Percentiles rank a stretch among this genome's conserved stretches.
Evolutionary conservation across 2,113 vertebrate genomes (phyloP).

Genomic region (Hystrix cristata): DNA sequence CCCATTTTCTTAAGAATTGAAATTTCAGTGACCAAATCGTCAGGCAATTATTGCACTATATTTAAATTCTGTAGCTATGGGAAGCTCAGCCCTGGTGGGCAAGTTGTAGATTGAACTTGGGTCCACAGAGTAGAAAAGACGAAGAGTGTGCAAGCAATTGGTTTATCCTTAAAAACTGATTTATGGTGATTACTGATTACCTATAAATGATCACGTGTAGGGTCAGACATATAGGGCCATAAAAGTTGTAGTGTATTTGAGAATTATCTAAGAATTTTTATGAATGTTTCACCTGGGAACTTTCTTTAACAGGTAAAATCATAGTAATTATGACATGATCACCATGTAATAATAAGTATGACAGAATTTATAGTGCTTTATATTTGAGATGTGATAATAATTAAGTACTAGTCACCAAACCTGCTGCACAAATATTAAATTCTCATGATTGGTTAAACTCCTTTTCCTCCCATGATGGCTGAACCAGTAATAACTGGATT

Average conservation of each 20-base stretch:
- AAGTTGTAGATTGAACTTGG: neutral
- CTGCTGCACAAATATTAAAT: neutral
- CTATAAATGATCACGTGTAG: neutral
- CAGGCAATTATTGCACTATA: neutral
- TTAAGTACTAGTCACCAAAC: neutral
- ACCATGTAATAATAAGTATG: neutral
- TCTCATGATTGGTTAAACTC: neutral
- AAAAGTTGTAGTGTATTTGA: neutral
- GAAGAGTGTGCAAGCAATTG: neutral
- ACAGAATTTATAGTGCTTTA: neutral
- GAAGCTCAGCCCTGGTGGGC: neutral
- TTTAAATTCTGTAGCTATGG: neutral
- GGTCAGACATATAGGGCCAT: neutral
- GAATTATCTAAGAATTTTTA: neutral
- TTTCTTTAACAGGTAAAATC: constrained; percentile 31
- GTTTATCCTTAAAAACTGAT: neutral
- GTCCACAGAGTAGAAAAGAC: neutral
- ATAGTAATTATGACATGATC: neutral
- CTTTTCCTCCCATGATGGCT: neutral
- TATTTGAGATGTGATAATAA: neutral
- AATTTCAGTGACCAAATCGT: neutral
- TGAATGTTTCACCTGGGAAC: neutral
- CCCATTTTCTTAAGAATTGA: constrained; percentile 16
- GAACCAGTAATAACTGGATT: neutral
- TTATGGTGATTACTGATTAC: neutral